Evolutionary conservation across 2,797 vertebrate species (phyloP).

Genomic region (Benthosema pterotum): DNA sequence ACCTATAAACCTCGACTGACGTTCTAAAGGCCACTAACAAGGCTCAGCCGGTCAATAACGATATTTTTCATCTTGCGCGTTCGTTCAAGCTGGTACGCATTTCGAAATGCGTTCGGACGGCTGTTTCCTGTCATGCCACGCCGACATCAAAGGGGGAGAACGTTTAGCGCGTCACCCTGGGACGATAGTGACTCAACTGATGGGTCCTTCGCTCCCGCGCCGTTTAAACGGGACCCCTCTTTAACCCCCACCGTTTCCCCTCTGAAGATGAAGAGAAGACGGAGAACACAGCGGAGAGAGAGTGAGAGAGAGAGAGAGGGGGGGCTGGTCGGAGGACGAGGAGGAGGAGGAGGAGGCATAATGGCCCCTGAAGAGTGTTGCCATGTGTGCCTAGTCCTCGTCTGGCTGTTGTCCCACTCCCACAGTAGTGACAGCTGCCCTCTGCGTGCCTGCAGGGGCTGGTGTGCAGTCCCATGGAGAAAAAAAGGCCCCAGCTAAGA

Average conservation of each 20-base stretch:
- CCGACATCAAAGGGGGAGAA: constrained; percentile 63
- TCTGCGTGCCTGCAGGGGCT: constrained; percentile 44
- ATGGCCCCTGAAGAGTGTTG: constrained; percentile 67
- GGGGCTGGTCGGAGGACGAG: too few species aligned
- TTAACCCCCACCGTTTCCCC: constrained; percentile 59
- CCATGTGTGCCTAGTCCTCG: constrained; percentile 69
- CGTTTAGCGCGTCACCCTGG: constrained; percentile 58
- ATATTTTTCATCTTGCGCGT: constrained; percentile 47
- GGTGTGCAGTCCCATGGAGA: constrained; percentile 38
- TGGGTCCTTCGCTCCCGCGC: constrained; percentile 51
- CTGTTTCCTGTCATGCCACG: constrained; percentile 23
- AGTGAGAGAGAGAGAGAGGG: too few species aligned
- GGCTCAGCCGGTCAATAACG: constrained; percentile 13
- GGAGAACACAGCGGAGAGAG: constrained; percentile 53
- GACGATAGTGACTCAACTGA: constrained; percentile 51
- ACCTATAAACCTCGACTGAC: not conserved
- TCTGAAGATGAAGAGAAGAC: constrained; percentile 68
- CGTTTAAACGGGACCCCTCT: constrained; percentile 54
- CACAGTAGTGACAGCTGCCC: constrained; percentile 69
- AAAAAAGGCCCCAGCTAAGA: constrained; percentile 40
- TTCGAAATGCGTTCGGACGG: constrained; percentile 19
- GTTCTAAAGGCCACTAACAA: not conserved
- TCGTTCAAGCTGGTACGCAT: constrained; percentile 44
- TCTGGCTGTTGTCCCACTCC: constrained; percentile 66
- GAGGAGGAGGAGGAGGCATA: constrained; percentile 45